A percentile compares a stretch with the other conserved stretches of the same genome.
phyloP scores from a whole-genome alignment of 2,113 vertebrate genomes.

The Pollimyrus isidori region DNA sequence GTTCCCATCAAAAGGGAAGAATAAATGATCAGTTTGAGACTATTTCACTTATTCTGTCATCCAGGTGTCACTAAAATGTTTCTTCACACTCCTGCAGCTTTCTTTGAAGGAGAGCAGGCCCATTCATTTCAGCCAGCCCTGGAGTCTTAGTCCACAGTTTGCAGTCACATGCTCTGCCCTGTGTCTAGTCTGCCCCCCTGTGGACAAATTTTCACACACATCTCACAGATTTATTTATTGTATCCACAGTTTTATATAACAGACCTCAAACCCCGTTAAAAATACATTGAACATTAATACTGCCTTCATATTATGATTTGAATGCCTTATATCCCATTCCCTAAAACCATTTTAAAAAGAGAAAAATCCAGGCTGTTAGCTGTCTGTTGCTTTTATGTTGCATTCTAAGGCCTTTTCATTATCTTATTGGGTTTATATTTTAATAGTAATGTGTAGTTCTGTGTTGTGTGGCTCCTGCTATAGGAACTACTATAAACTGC shows the following conservation, averaged over 20 bases:
- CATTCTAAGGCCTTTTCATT: background rate
- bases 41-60: background rate
- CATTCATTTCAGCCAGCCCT: background rate
- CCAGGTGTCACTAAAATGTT: background rate
- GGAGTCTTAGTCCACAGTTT: constrained; percentile 25
- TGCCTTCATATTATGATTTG: background rate
- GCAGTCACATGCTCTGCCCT: constrained; percentile 29
- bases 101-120: constrained; percentile 27
- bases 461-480: background rate
- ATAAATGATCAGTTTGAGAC: background rate
- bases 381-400: background rate
- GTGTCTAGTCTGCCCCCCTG: constrained; percentile 34
- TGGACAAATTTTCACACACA: constrained; percentile 14
- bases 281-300: background rate
- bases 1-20: background rate
- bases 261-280: background rate
- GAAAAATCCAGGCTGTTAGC: background rate
- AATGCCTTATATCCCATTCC: background rate
- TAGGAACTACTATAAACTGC: background rate
- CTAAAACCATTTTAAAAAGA: background rate
- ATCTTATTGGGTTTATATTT: background rate
- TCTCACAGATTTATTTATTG: background rate
- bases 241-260: background rate
- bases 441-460: background rate
- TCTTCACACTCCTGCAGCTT: constrained; percentile 40